Conservation (phyloP, 2,113 vertebrate species). For the Onychorhynchus coronatus region DNA sequence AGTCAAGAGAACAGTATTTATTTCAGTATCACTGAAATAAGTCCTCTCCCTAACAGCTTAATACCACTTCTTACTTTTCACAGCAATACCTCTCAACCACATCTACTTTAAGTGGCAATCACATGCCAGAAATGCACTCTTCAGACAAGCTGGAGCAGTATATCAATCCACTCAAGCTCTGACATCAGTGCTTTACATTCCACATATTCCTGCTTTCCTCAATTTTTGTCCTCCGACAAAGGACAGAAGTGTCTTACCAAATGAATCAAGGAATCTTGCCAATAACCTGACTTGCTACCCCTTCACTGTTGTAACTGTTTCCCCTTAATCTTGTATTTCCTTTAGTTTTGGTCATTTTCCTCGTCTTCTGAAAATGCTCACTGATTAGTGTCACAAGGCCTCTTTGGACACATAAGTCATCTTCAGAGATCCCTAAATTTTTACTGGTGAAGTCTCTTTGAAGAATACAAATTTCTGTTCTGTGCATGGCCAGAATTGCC, state of each 20-base stretch:
- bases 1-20: neutral
- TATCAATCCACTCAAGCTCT: neutral
- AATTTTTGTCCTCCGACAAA: neutral
- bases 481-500: neutral
- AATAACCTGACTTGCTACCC: neutral
- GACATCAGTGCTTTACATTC: neutral
- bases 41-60: neutral
- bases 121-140: neutral
- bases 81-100: neutral
- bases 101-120: neutral
- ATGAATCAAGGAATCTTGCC: neutral
- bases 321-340: neutral
- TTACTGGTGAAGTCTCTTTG: neutral
- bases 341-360: neutral
- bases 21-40: neutral
- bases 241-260: neutral
- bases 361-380: neutral
- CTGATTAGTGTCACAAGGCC: neutral
- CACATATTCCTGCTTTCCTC: neutral
- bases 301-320: neutral
- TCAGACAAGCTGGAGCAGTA: neutral
- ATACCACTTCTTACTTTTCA: neutral
- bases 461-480: neutral
- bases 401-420: neutral
- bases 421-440: neutral